Evolutionary conservation across 2,797 vertebrate genomes (phyloP).

Genomic region (Melopsittacus undulatus): DNA sequence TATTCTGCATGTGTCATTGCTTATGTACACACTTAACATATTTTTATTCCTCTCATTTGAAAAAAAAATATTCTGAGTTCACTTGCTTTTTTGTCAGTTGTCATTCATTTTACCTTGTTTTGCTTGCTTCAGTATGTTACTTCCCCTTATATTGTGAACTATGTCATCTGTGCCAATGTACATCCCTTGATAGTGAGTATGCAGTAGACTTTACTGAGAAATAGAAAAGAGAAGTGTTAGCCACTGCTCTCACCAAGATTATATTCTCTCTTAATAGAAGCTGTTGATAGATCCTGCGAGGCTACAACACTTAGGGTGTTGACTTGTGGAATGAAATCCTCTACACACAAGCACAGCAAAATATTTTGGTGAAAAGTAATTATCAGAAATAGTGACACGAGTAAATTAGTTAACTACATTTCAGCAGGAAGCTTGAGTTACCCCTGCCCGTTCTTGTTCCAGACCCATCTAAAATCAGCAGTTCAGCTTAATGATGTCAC

Average conservation of each 20-base stretch:
- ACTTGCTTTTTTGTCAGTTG: conserved; percentile 76
- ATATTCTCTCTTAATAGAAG: conserved; percentile 81
- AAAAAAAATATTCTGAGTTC: conserved; percentile 67
- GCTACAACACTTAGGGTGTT: conserved; percentile 77
- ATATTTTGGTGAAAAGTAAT: conserved; percentile 90
- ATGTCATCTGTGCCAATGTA: conserved; percentile 72
- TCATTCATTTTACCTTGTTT: conserved; percentile 76
- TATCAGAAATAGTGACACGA: conserved; percentile 83
- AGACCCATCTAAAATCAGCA: conserved; percentile 79
- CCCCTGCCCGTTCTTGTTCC: conserved; percentile 81
- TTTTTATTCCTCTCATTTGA: conserved; percentile 72
- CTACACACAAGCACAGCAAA: conserved; percentile 84
- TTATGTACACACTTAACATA: conserved; percentile 68
- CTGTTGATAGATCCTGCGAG: conserved; percentile 83
- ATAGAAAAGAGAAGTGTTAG: conserved; percentile 79
- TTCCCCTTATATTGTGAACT: conserved; percentile 71
- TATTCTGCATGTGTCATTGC: conserved; percentile 60
- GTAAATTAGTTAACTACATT: conserved; percentile 83
- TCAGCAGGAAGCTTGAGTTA: conserved; percentile 79
- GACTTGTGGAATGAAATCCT: conserved; percentile 83
- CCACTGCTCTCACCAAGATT: conserved; percentile 79
- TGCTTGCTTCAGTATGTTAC: conserved; percentile 74
- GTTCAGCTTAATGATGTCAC: conserved; percentile 81
- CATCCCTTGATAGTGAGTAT: conserved; percentile 69
- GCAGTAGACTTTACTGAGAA: conserved; percentile 79